phyloP scores from a whole-genome alignment of 2,797 vertebrate genomes.

The Malurus leucopterus region DNA sequence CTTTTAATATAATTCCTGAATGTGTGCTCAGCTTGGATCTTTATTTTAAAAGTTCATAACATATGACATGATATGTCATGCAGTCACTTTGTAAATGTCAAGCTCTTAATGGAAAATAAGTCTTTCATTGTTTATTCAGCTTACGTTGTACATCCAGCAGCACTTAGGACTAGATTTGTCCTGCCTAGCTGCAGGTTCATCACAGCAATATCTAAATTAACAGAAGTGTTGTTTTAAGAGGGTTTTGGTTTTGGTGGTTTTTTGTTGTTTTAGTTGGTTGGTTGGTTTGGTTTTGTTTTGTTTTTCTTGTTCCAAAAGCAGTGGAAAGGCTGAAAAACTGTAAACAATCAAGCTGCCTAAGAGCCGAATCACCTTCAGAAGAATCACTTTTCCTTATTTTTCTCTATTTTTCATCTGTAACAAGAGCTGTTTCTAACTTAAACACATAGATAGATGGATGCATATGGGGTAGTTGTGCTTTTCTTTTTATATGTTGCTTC shows the following conservation, averaged over 20 bases:
- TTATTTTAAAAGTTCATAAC: conserved; percentile 10
- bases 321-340: background rate
- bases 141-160: background rate
- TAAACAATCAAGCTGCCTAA: background rate
- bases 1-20: background rate
- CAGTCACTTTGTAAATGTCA: conserved; percentile 15
- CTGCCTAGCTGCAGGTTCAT: background rate
- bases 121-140: background rate
- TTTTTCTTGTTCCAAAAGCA: background rate
- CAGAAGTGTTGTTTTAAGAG: background rate
- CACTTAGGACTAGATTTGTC: background rate
- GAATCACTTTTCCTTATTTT: background rate
- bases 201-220: background rate
- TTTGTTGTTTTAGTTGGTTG: background rate
- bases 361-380: background rate
- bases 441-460: background rate
- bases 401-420: background rate
- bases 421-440: background rate
- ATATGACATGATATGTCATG: background rate
- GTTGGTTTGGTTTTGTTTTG: too few relatives aligned
- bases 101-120: background rate
- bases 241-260: background rate
- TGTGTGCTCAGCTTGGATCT: background rate
- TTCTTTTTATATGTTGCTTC: background rate
- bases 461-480: background rate